These are phyloP conservation scores for Brassicogethes aeneus DNA, from an alignment of 2,888 invertebrate genomes.

Conservation along the genomic window DNA sequence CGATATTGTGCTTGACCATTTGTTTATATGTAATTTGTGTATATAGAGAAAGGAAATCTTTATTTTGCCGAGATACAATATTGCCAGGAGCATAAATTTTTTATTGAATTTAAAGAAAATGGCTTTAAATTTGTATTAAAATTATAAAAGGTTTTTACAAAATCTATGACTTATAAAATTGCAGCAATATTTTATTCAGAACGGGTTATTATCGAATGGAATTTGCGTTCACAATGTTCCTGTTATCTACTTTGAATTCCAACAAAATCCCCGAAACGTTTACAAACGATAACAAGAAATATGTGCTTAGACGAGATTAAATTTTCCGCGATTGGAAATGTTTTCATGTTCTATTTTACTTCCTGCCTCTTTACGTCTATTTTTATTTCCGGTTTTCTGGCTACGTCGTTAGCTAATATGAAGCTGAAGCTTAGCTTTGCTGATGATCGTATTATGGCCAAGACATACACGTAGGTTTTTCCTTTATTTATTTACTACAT, in stretches of 20 bases:
- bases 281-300: constrained; percentile 22
- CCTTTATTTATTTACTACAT: too few species aligned
- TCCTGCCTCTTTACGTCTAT: constrained; percentile 23
- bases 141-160: too few species aligned
- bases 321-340: constrained; percentile 30
- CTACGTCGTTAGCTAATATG: constrained; percentile 33
- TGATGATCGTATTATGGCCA: constrained; percentile 26
- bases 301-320: constrained; percentile 27
- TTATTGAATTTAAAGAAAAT: too few species aligned
- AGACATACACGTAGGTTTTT: constrained; percentile 29
- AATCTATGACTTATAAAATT: too few species aligned
- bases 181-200: too few species aligned
- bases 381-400: constrained; percentile 30
- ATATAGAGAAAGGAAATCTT: too few species aligned
- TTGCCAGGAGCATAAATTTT: too few species aligned
- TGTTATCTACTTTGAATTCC: background rate
- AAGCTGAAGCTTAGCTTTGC: constrained; percentile 23
- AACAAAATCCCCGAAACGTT: constrained; percentile 7
- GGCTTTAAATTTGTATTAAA: too few species aligned
- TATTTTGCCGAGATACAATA: too few species aligned
- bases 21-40: too few species aligned
- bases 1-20: too few species aligned
- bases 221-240: background rate
- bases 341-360: constrained; percentile 27
- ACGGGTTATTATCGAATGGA: too few species aligned